Conservation (phyloP, 2,113 vertebrate species). For the Ploceus nigricollis region DNA sequence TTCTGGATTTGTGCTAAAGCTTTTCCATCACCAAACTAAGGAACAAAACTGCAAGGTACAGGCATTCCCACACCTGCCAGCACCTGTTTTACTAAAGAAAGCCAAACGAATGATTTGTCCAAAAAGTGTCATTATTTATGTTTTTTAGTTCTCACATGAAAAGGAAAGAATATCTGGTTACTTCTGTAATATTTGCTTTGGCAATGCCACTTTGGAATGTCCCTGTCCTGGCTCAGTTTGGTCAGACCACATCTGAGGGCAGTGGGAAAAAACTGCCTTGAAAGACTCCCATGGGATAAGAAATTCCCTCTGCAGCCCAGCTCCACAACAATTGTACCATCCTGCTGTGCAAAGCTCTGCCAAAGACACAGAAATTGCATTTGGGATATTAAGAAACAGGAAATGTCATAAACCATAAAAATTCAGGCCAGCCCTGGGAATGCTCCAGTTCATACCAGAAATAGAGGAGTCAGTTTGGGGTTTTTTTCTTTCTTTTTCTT, state of each 20-base stretch:
- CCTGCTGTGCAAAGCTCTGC: neutral
- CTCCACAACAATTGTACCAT: neutral
- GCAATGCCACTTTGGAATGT: neutral
- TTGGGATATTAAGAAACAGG: neutral
- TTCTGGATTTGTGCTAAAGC: neutral
- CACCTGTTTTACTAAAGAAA: neutral
- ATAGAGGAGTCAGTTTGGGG: neutral
- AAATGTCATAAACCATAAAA: neutral
- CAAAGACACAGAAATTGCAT: neutral
- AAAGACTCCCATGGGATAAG: neutral
- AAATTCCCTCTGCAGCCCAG: neutral
- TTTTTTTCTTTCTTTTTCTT: neutral
- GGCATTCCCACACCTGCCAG: neutral
- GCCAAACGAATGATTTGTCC: neutral
- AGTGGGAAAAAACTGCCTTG: neutral
- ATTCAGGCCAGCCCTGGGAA: neutral
- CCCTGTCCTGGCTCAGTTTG: neutral
- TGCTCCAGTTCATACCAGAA: neutral
- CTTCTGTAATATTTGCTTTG: neutral
- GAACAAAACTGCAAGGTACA: neutral
- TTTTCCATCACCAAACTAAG: neutral
- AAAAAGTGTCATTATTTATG: neutral
- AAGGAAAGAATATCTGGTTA: neutral
- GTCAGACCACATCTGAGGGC: neutral
- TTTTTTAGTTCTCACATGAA: neutral